A percentile compares a stretch with the other conserved stretches of the same genome.
Evolutionary conservation across 2,888 invertebrate genomes (phyloP).

Genomic region (Drosophila borborema): DNA sequence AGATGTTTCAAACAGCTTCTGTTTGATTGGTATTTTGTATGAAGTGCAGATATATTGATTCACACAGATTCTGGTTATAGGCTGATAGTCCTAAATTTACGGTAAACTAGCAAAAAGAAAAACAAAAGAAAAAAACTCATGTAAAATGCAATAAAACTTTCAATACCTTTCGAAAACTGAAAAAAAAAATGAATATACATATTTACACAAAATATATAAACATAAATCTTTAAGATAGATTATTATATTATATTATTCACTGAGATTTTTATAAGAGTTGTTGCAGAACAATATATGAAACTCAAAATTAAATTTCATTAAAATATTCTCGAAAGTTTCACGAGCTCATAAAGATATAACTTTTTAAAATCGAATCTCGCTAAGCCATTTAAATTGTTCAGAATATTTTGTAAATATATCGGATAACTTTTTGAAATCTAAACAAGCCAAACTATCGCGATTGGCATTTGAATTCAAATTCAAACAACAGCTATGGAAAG

Average conservation of each 20-base stretch:
- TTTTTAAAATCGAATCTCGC: not conserved
- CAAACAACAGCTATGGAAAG: not conserved
- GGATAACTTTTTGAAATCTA: not conserved
- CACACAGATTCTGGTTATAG: slow-evolving; percentile 24
- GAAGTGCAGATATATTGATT: slow-evolving; percentile 4
- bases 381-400: not conserved
- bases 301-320: no score
- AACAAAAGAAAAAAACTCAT: slow-evolving; percentile 6
- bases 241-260: no score
- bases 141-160: slow-evolving; percentile 36
- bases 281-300: no score
- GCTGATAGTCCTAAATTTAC: slow-evolving; percentile 41
- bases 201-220: not conserved
- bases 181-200: not conserved
- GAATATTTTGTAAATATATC: not conserved
- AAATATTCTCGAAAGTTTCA: not conserved
- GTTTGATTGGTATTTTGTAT: slow-evolving; percentile 1
- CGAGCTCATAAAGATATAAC: no score
- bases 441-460: not conserved
- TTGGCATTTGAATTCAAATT: not conserved
- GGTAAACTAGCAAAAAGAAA: slow-evolving; percentile 20
- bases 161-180: slow-evolving; percentile 34
- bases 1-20: slow-evolving; percentile 1
- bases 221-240: no score
- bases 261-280: no score